phyloP scores from a whole-genome alignment of 1,140 invertebrate species.

The Zaprionus lachaisei region DNA sequence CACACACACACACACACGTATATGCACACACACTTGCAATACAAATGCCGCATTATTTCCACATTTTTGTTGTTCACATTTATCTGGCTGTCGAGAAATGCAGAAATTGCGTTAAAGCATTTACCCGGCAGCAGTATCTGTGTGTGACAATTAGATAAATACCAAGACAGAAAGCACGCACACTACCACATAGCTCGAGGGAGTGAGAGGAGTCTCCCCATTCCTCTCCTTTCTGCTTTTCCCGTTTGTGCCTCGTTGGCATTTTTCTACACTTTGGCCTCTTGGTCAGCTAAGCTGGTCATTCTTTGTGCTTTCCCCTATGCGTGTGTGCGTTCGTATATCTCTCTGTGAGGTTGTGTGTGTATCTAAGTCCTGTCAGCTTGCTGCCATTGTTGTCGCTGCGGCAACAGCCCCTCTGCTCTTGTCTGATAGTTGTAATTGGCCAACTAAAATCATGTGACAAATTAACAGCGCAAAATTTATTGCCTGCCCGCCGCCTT shows the following conservation, averaged over 20 bases:
- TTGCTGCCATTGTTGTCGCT: conserved; percentile 63
- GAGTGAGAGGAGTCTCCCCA: not conserved
- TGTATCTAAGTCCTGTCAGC: conserved; percentile 36
- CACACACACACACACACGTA: conserved; percentile 1
- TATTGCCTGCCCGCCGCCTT: conserved; percentile 80
- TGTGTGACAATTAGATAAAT: conserved; percentile 77
- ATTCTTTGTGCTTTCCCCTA: conserved; percentile 17
- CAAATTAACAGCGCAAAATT: conserved; percentile 83
- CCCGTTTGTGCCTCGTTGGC: conserved; percentile 66
- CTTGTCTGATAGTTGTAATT: conserved; percentile 81
- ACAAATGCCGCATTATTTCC: conserved; percentile 72
- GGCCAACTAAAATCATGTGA: conserved; percentile 83
- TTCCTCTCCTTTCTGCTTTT: too few relatives aligned
- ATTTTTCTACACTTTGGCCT: conserved; percentile 76
- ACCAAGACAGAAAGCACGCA: conserved; percentile 67
- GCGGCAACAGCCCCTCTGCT: conserved; percentile 37
- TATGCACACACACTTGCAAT: conserved; percentile 44
- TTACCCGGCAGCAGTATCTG: conserved; percentile 32
- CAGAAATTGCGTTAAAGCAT: conserved; percentile 64
- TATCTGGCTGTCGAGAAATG: conserved; percentile 56
- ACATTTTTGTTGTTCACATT: conserved; percentile 68
- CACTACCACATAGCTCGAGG: not conserved
- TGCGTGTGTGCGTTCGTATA: conserved; percentile 1
- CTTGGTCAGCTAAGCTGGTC: conserved; percentile 70
- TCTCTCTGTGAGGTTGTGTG: conserved; percentile 11